Conservation (phyloP, 2,797 vertebrate genomes). For the Chanos chanos region DNA sequence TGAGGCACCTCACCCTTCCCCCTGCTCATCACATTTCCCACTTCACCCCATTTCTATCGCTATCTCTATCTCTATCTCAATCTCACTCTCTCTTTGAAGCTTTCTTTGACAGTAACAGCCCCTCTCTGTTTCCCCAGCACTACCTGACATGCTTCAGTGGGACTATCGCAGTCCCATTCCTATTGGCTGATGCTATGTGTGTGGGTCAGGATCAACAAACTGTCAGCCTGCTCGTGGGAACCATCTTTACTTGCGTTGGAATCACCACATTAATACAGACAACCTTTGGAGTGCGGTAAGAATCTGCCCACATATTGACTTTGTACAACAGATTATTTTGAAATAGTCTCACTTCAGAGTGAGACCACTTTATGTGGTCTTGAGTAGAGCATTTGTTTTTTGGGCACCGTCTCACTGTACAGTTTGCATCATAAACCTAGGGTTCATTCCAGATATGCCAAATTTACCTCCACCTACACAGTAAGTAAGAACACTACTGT, state of each 20-base stretch:
- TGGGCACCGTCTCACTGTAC: too few species aligned
- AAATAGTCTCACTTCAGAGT: too few species aligned
- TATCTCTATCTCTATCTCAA: not conserved
- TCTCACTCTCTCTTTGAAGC: not conserved
- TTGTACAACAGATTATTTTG: too few species aligned
- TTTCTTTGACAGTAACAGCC: not conserved
- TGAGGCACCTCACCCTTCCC: too few species aligned
- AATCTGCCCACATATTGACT: too few species aligned
- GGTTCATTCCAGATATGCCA: too few species aligned
- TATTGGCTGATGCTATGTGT: slow-evolving; percentile 90
- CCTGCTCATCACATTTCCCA: too few species aligned
- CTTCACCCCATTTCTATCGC: not conserved
- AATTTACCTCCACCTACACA: too few species aligned
- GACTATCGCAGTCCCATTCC: slow-evolving; percentile 91
- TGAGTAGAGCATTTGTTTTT: too few species aligned
- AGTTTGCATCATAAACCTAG: too few species aligned
- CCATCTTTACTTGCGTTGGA: slow-evolving; percentile 93
- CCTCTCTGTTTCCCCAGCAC: slow-evolving; percentile 69
- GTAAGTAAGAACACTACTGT: too few species aligned
- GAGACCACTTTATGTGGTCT: too few species aligned
- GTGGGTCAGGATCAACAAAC: slow-evolving; percentile 88
- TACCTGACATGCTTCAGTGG: slow-evolving; percentile 97
- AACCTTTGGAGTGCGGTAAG: slow-evolving; percentile 86
- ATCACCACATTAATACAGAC: slow-evolving; percentile 95
- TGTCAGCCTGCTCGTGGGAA: slow-evolving; percentile 90